Percentiles rank a stretch among this genome's conserved stretches.
phyloP scores from a whole-genome alignment of 2,797 vertebrate genomes.

The Spizella passerina region DNA sequence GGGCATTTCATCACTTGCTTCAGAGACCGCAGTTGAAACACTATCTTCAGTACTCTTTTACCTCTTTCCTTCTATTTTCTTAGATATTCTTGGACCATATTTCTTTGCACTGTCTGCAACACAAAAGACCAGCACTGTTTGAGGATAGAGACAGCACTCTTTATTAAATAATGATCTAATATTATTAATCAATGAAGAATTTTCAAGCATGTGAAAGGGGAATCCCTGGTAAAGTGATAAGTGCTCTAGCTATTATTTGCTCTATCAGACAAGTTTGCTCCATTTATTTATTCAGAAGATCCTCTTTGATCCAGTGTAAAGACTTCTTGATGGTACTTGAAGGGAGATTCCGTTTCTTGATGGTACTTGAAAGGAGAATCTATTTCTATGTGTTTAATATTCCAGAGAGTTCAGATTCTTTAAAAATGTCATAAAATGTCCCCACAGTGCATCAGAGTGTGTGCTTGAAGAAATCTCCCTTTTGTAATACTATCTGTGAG shows the following conservation, averaged over 20 bases:
- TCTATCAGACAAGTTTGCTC: background rate
- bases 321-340: background rate
- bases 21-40: background rate
- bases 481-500: slow-evolving; percentile 10
- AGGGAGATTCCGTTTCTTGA: background rate
- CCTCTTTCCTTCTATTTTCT: background rate
- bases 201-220: background rate
- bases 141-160: background rate
- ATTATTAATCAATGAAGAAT: background rate
- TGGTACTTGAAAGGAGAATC: background rate
- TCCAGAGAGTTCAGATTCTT: background rate
- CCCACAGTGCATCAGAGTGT: background rate
- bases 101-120: background rate
- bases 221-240: background rate
- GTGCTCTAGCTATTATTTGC: background rate
- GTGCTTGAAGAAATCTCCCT: slow-evolving; percentile 1
- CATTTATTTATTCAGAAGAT: background rate
- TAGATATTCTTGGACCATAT: background rate
- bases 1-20: background rate
- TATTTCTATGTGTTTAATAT: background rate
- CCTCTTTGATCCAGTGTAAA: background rate
- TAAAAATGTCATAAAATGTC: background rate
- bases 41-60: background rate
- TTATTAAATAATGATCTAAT: background rate
- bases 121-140: background rate